Evolutionary conservation across 2,888 invertebrate genomes (phyloP), one percentile per base, ranked within the genome.

Genomic region (Elgonia sp.): DNA sequence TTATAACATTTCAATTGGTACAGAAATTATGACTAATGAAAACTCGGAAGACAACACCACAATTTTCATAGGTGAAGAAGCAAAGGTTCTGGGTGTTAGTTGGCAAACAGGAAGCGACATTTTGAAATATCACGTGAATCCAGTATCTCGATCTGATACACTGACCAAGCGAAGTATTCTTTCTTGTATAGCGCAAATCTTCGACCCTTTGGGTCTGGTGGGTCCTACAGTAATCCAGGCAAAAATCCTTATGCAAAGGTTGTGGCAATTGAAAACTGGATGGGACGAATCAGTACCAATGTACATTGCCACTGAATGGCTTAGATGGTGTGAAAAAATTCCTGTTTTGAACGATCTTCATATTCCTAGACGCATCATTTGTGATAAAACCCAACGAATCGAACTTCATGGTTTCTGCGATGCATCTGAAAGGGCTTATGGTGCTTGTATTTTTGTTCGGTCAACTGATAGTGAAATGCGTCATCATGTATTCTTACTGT

Each of bases 361-460:
- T 3, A 88, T 91, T 21, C 57, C 65, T 21, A 69, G 92, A 4
- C 69, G 75, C 21, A 60, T 89, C 14, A 18, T 87, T 9, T 40
- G 76, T 9, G 21, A 69, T 14, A 39, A 84, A 18, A 12, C 81
- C 2, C 10, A 4, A 1, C 42, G 77, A 0, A 80, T 90, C 2
- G 79, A 90, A 60, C 37, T 91, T 0, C 90, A 91, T 53, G 63
- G 53, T n/a, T 53, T 53, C 6, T 53, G 53, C 46, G 75, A 75
- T 14, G 70, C 69, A 16, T 50, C 50, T 9, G 70, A 70, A 16
- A 18, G 0, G 0, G 72, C 77, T 4, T 77, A 77, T 65, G 77
- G 77, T 53, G 65, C 53, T 10, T 42, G 20, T 7, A 63, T 77
- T 39, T 77, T 37, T 42, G 16, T 77, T 65, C 5, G 46, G 16